Percentiles rank a stretch among this genome's conserved stretches.
phyloP scores from a whole-genome alignment of 2,888 invertebrate genomes.

The Colletes collaris region DNA sequence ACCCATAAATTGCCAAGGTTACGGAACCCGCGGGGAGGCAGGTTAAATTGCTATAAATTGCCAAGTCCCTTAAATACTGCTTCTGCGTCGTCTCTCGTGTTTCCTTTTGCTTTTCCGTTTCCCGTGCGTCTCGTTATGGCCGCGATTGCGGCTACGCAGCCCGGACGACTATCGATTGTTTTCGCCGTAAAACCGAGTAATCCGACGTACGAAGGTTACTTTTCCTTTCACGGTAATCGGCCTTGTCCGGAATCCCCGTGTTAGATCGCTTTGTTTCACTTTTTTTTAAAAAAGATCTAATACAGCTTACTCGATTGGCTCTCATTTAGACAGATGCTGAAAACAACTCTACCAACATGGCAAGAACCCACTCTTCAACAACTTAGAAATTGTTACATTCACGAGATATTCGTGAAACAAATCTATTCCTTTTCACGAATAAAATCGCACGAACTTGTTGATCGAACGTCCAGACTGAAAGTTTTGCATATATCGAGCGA shows the following conservation, averaged over 20 bases:
- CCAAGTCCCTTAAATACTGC: slow-evolving; percentile 67
- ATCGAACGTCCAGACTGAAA: too few relatives aligned
- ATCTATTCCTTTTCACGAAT: too few relatives aligned
- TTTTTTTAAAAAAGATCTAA: too few relatives aligned
- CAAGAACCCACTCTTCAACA: too few relatives aligned
- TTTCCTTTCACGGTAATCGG: slow-evolving; percentile 10
- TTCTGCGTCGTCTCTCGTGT: slow-evolving; percentile 42
- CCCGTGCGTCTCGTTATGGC: background rate
- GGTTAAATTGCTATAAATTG: slow-evolving; percentile 72
- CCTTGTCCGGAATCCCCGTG: background rate
- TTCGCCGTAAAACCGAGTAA: background rate
- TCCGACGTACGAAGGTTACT: slow-evolving; percentile 26
- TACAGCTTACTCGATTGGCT: too few relatives aligned
- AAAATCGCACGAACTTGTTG: too few relatives aligned
- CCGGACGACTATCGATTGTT: too few relatives aligned
- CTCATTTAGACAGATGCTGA: too few relatives aligned
- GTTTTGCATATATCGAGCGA: too few relatives aligned
- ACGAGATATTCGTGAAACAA: too few relatives aligned
- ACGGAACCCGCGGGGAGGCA: slow-evolving; percentile 55
- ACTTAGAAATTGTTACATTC: too few relatives aligned
- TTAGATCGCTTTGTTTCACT: background rate
- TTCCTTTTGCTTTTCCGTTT: background rate
- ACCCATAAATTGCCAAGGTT: slow-evolving; percentile 71
- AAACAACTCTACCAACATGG: too few relatives aligned
- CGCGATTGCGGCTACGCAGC: background rate